phyloP scores from a whole-genome alignment of 2,888 invertebrate species.

The Xiphydria camelus region DNA sequence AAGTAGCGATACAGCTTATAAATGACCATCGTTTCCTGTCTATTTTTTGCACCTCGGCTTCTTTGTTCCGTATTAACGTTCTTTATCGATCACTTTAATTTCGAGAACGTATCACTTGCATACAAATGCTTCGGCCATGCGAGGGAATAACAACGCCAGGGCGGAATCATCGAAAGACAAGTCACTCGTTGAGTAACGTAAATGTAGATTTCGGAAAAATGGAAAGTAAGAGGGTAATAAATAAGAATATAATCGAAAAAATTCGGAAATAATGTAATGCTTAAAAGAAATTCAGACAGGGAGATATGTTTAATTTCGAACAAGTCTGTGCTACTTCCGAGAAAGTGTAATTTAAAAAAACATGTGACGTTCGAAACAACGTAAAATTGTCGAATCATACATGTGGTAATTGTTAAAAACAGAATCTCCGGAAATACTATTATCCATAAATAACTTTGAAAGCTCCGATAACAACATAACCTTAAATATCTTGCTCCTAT shows the following conservation, averaged over 20 bases:
- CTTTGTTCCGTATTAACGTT: constrained; percentile 15
- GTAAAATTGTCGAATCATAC: too few relatives aligned
- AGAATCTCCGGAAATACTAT: not conserved
- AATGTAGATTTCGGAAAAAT: too few relatives aligned
- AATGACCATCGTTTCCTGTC: not conserved
- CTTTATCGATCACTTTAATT: too few relatives aligned
- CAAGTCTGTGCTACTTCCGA: too few relatives aligned
- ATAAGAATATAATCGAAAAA: not conserved
- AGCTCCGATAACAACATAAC: not conserved
- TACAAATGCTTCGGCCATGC: too few relatives aligned
- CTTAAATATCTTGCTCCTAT: not conserved
- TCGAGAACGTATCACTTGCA: too few relatives aligned
- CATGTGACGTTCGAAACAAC: not conserved
- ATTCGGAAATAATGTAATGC: not conserved
- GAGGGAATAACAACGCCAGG: too few relatives aligned
- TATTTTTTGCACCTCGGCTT: constrained; percentile 15
- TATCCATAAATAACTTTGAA: constrained; percentile 1
- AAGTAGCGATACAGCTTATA: constrained; percentile 13
- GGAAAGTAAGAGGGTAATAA: too few relatives aligned
- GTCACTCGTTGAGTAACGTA: too few relatives aligned
- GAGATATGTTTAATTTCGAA: not conserved
- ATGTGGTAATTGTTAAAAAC: not conserved
- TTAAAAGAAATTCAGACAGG: not conserved
- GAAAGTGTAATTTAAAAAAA: not conserved
- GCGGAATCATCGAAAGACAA: too few relatives aligned